Conservation (phyloP, 2,888 invertebrate genomes). For the Protophormia terraenovae region DNA sequence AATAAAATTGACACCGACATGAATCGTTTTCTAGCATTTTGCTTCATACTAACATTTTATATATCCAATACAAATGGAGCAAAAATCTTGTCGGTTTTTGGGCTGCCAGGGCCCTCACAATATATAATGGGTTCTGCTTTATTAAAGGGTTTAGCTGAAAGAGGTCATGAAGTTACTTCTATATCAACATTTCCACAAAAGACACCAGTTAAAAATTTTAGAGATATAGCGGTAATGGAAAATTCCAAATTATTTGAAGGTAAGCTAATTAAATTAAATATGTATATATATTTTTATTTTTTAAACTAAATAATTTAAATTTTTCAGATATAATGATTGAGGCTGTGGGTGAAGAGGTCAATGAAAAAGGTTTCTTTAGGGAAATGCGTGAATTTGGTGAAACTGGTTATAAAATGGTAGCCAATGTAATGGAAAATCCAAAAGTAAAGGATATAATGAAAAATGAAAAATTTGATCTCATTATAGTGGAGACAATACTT, state of each 20-base stretch:
- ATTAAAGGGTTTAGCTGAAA: conserved; percentile 75
- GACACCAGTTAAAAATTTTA: conserved; percentile 72
- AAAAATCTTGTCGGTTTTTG: conserved; percentile 52
- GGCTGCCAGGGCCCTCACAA: conserved; percentile 51
- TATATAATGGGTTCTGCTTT: conserved; percentile 74
- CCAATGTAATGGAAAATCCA: too few relatives aligned
- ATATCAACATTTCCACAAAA: conserved; percentile 75
- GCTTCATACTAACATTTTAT: not conserved
- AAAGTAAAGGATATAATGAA: too few relatives aligned
- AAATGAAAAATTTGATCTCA: conserved; percentile 77
- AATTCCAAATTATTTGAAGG: conserved; percentile 31
- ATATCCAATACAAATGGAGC: not conserved
- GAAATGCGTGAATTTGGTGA: too few relatives aligned
- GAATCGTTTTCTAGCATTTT: too few relatives aligned
- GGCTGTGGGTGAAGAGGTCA: too few relatives aligned
- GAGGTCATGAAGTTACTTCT: conserved; percentile 79
- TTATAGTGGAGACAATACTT: conserved; percentile 76
- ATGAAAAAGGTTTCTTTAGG: too few relatives aligned
- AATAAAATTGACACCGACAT: too few relatives aligned
- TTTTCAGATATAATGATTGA: too few relatives aligned
- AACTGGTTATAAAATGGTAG: too few relatives aligned
- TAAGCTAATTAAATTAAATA: not conserved
- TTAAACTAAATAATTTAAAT: too few relatives aligned
- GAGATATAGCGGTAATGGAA: conserved; percentile 69
- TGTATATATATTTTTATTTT: too few relatives aligned